Percentiles rank a stretch among this genome's conserved stretches.
Conservation (phyloP, 2,113 vertebrate species). For the Arvicanthis niloticus region DNA sequence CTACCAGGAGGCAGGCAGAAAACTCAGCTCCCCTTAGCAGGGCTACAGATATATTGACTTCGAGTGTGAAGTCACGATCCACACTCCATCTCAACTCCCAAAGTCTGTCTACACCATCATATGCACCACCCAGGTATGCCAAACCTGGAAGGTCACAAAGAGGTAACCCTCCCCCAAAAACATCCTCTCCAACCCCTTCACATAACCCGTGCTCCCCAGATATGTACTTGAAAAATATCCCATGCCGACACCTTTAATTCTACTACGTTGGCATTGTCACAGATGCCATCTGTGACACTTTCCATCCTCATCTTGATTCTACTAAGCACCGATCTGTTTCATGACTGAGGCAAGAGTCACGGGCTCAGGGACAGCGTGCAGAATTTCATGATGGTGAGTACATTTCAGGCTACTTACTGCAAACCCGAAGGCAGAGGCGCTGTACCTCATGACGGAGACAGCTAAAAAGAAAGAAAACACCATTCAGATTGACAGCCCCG, state of each 20-base stretch:
- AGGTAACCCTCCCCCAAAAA: not conserved
- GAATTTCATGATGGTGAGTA: conserved; percentile 63
- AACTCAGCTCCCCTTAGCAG: not conserved
- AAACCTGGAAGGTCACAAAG: not conserved
- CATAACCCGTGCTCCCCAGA: not conserved
- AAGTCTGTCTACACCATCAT: not conserved
- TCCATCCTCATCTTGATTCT: not conserved
- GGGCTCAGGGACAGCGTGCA: conserved; percentile 53
- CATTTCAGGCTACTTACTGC: conserved; percentile 93
- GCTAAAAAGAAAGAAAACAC: conserved; percentile 91
- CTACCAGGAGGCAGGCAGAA: not conserved
- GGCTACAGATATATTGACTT: not conserved
- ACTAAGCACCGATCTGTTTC: not conserved
- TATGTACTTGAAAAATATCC: not conserved
- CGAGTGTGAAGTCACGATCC: not conserved
- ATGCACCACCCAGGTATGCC: not conserved
- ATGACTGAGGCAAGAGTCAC: not conserved
- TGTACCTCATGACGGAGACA: conserved; percentile 99
- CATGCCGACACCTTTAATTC: not conserved
- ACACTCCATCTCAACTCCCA: not conserved
- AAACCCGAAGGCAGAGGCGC: conserved; percentile 99
- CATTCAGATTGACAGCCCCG: conserved; percentile 81
- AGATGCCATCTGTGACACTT: not conserved
- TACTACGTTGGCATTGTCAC: not conserved
- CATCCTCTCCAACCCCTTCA: not conserved